Conservation (phyloP, 1,140 invertebrate genomes). For the Thaumetopoea pityocampa region DNA sequence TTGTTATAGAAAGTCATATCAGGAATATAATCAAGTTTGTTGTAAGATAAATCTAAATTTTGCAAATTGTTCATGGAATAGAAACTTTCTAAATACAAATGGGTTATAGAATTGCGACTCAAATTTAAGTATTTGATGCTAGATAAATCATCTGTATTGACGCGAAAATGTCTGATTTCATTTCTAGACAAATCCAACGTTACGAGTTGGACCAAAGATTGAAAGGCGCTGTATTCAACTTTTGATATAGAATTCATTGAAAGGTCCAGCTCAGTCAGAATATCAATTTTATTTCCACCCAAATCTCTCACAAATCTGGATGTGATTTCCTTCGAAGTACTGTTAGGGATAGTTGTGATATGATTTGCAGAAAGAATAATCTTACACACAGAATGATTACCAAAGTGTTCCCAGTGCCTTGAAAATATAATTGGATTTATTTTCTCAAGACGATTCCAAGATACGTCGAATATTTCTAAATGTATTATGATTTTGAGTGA, state of each 20-base stretch:
- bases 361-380: constrained; percentile 53
- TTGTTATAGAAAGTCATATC: constrained; percentile 40
- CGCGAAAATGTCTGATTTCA: constrained; percentile 39
- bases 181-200: constrained; percentile 53
- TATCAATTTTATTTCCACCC: constrained; percentile 23
- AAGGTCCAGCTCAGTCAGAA: constrained; percentile 47
- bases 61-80: constrained; percentile 46
- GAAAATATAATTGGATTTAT: constrained; percentile 41
- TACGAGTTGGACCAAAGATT: constrained; percentile 34
- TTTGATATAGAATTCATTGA: constrained; percentile 46
- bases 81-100: constrained; percentile 47
- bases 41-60: constrained; percentile 57
- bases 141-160: constrained; percentile 42
- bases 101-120: constrained; percentile 45
- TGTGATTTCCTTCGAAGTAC: constrained; percentile 22
- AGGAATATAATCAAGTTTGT: constrained; percentile 44
- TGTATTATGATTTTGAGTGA: constrained; percentile 53
- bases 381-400: constrained; percentile 40
- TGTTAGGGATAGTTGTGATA: constrained; percentile 42
- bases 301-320: constrained; percentile 23
- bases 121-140: constrained; percentile 51
- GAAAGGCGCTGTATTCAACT: constrained; percentile 53
- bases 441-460: constrained; percentile 43
- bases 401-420: constrained; percentile 55
- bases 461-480: constrained; percentile 58